Evolutionary conservation across 2,888 invertebrate species (phyloP).

Genomic region (Sabellastarte sp.): DNA sequence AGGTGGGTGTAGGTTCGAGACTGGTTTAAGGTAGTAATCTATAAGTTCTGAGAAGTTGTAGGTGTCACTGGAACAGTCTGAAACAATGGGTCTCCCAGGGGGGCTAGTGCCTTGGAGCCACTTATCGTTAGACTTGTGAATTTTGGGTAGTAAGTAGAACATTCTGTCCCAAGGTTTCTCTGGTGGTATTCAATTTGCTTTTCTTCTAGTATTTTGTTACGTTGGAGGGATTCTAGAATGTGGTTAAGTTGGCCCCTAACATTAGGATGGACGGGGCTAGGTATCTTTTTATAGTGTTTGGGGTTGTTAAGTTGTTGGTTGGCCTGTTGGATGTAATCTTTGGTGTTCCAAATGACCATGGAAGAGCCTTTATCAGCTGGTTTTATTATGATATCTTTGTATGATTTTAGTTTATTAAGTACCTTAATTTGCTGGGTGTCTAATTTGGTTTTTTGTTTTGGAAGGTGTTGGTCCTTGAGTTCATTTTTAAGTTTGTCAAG

Average conservation of each 20-base stretch:
- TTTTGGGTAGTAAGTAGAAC: background rate
- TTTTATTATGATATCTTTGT: no score
- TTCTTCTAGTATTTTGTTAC: no score
- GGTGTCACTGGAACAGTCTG: background rate
- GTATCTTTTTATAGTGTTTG: background rate
- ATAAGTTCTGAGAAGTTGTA: background rate
- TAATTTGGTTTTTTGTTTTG: no score
- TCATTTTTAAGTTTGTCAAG: no score
- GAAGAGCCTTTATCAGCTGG: background rate
- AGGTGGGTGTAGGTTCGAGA: background rate
- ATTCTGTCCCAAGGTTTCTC: background rate
- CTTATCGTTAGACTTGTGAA: background rate
- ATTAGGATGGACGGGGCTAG: no score
- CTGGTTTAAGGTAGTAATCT: background rate
- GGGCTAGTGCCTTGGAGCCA: background rate
- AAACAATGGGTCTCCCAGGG: background rate
- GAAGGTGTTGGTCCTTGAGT: no score
- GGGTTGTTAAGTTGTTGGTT: background rate
- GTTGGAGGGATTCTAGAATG: background rate
- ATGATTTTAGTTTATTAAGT: no score
- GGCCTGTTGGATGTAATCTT: background rate
- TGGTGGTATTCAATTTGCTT: background rate
- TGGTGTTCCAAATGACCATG: background rate
- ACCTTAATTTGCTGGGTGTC: no score
- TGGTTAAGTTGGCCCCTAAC: background rate